phyloP scores from a whole-genome alignment of 2,797 vertebrate genomes.

The Syngnathus rostellatus region DNA sequence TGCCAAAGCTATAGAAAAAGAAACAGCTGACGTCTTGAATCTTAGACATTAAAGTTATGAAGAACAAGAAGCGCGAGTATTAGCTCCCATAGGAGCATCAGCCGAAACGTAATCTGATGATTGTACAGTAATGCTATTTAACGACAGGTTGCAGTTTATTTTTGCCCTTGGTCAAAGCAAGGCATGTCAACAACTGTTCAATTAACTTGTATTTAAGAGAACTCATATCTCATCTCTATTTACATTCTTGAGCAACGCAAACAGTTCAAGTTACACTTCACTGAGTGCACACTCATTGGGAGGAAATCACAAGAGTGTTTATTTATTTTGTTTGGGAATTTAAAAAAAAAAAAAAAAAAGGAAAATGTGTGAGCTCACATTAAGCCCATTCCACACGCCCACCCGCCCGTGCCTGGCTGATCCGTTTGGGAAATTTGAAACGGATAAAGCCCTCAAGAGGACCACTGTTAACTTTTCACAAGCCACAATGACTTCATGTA shows the following conservation, averaged over 20 bases:
- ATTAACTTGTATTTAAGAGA: neutral
- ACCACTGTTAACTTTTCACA: constrained; percentile 14
- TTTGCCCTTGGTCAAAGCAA: neutral
- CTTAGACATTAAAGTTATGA: no score
- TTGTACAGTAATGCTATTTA: neutral
- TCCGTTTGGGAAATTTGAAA: constrained; percentile 43
- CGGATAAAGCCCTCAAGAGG: constrained; percentile 20
- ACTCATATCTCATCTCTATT: constrained; percentile 1
- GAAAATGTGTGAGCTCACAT: constrained; percentile 39
- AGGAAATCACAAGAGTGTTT: constrained; percentile 43
- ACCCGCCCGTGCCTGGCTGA: constrained; percentile 10
- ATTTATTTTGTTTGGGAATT: constrained; percentile 45
- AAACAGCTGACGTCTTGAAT: no score
- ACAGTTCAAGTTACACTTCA: constrained; percentile 35
- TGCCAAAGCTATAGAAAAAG: no score
- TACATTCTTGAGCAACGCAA: constrained; percentile 35
- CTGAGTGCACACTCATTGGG: constrained; percentile 14
- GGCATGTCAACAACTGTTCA: neutral
- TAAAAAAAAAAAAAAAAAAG: constrained; percentile 10
- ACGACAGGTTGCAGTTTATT: neutral
- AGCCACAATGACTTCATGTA: constrained; percentile 14
- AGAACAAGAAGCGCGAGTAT: no score
- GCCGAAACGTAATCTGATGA: no score
- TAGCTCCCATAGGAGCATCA: no score
- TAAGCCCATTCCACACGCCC: constrained; percentile 9